A percentile compares a stretch with the other conserved stretches of the same genome.
phyloP scores from a whole-genome alignment of 2,797 vertebrate species.

The Myioborus melanocephalus region DNA sequence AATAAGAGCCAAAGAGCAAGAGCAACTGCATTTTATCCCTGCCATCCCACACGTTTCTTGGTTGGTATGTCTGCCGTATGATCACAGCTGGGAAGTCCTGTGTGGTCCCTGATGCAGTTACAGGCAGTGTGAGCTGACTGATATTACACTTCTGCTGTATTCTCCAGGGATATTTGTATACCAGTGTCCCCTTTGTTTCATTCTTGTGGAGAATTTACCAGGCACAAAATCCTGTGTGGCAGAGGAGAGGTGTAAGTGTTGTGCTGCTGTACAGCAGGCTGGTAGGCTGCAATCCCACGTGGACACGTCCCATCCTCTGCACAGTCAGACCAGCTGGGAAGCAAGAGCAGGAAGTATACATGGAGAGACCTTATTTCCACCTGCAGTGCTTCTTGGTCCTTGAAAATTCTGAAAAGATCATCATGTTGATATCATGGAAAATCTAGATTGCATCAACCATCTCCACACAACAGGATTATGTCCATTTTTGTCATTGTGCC shows the following conservation, averaged over 20 bases:
- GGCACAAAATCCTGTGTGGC: not conserved
- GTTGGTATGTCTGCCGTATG: not conserved
- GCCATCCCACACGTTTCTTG: not conserved
- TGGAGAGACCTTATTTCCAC: not conserved
- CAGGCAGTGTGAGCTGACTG: not conserved
- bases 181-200: accelerated
- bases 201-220: not conserved
- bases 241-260: not conserved
- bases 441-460: accelerated
- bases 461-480: accelerated
- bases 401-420: not conserved
- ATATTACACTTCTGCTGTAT: not conserved
- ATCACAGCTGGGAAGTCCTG: not conserved
- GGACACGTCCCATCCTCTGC: not conserved
- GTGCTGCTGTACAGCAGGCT: not conserved
- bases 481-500: not conserved
- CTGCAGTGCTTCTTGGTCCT: accelerated
- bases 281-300: not conserved
- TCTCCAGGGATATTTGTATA: not conserved
- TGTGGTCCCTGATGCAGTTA: not conserved
- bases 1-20: not conserved
- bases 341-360: not conserved
- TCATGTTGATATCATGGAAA: not conserved
- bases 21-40: not conserved
- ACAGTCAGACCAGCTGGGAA: not conserved